Conservation (phyloP, 2,888 invertebrate species). For the Erannis defoliaria region DNA sequence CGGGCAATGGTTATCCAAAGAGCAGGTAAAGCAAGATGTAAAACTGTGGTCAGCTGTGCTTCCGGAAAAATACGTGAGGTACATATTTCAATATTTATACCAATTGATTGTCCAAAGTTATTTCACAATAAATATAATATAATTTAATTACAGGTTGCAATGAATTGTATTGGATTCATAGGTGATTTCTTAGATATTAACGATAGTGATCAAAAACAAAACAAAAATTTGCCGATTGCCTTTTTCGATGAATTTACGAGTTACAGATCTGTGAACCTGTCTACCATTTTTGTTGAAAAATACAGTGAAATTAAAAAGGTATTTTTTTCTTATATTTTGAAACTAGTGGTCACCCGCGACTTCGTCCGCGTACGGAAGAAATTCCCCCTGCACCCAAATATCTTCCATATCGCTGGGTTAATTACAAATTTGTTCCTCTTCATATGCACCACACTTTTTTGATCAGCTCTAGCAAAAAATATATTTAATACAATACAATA, state of each 20-base stretch:
- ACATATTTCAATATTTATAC: no score
- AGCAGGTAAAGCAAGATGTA: constrained; percentile 16
- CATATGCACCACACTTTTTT: no score
- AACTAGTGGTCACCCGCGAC: no score
- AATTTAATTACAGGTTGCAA: constrained; percentile 18
- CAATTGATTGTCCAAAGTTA: no score
- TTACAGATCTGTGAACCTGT: constrained; percentile 20
- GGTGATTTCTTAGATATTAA: constrained; percentile 18
- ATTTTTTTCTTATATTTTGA: no score
- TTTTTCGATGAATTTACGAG: not conserved
- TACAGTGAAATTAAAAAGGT: constrained; percentile 21
- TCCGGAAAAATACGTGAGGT: constrained; percentile 22
- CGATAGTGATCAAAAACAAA: constrained; percentile 9
- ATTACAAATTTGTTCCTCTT: no score
- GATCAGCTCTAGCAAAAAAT: no score
- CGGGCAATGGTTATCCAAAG: constrained; percentile 8
- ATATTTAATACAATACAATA: no score
- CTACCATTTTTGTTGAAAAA: constrained; percentile 15
- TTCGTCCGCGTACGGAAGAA: no score
- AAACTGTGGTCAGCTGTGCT: constrained; percentile 24
- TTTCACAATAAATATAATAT: no score
- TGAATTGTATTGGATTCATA: constrained; percentile 8
- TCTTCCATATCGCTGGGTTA: no score
- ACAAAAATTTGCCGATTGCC: constrained; percentile 3
- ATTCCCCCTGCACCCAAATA: no score